Percentiles rank a stretch among this genome's conserved stretches.
These are phyloP conservation scores for Rutilus rutilus DNA, from an alignment of 2,113 vertebrate genomes.

Conservation along the genomic window DNA sequence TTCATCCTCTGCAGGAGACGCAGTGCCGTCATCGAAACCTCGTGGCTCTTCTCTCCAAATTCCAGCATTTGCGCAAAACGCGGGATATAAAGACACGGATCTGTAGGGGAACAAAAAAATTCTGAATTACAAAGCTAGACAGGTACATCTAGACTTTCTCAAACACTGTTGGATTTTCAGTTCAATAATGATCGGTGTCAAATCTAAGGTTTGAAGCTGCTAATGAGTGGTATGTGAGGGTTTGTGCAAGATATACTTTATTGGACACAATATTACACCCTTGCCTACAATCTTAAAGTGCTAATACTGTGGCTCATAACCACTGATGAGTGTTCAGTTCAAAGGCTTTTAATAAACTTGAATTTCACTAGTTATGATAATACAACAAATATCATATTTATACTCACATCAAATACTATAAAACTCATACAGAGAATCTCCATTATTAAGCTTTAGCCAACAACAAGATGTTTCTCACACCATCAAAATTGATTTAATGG, in stretches of 20 bases:
- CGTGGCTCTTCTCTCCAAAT: slow-evolving; percentile 95
- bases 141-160: background rate
- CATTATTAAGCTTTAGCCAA: background rate
- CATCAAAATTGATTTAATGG: background rate
- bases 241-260: background rate
- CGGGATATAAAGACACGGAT: slow-evolving; percentile 95
- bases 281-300: background rate
- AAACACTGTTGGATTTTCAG: background rate
- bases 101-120: slow-evolving; percentile 70
- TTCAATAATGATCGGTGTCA: background rate
- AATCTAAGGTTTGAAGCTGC: background rate
- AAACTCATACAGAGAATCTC: background rate
- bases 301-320: background rate
- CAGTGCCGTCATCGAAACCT: slow-evolving; percentile 97
- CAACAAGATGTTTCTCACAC: background rate
- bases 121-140: slow-evolving; percentile 9
- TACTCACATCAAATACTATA: background rate
- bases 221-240: background rate
- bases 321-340: background rate
- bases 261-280: background rate
- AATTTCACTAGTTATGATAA: background rate
- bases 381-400: background rate
- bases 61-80: slow-evolving; percentile 97
- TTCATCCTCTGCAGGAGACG: slow-evolving; percentile 96
- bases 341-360: background rate